phyloP scores from a whole-genome alignment of 2,113 vertebrate species.

The Tachuris rubrigastra region DNA sequence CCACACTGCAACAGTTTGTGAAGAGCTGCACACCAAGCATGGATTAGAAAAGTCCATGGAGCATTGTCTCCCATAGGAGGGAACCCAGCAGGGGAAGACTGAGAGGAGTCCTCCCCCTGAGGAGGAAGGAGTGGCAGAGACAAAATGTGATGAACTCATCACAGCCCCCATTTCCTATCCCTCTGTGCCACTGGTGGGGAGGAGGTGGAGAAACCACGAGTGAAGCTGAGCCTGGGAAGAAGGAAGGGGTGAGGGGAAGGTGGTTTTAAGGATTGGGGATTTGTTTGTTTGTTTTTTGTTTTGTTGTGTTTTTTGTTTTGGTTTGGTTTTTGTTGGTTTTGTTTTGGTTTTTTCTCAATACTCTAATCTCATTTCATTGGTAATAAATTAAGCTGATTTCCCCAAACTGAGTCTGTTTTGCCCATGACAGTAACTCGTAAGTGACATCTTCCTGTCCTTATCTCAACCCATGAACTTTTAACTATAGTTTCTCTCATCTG shows the following conservation, averaged over 20 bases:
- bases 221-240: not conserved
- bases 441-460: not conserved
- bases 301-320: not conserved
- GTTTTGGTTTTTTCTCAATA: not conserved
- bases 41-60: not conserved
- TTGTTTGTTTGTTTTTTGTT: not conserved
- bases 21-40: not conserved
- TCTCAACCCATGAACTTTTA: not conserved
- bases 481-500: not conserved
- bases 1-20: not conserved
- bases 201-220: not conserved
- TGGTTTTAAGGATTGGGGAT: not conserved
- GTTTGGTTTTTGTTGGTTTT: not conserved
- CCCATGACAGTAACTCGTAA: no score
- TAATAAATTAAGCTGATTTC: not conserved
- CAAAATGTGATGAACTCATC: not conserved
- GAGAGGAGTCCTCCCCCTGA: not conserved
- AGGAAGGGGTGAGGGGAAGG: not conserved
- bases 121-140: not conserved
- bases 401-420: not conserved
- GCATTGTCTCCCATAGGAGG: not conserved
- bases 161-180: not conserved
- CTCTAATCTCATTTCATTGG: not conserved
- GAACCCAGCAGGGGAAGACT: accelerated
- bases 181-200: not conserved